phyloP scores from a whole-genome alignment of 2,797 vertebrate species.

The Fundulus diaphanus region DNA sequence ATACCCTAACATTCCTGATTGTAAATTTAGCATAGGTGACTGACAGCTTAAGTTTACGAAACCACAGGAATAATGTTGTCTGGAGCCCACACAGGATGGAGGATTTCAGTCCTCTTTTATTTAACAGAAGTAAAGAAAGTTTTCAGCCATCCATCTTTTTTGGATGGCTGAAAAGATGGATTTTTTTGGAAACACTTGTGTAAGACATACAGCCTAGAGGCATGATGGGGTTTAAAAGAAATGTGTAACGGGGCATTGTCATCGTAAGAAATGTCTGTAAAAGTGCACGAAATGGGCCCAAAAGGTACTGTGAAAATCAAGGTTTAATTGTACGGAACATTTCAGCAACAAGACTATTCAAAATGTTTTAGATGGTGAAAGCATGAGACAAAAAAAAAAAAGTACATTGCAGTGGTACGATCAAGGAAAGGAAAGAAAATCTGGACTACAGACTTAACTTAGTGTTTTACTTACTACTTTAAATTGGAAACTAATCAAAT shows the following conservation, averaged over 20 bases:
- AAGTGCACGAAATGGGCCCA: not conserved
- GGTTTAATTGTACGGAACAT: too few species aligned
- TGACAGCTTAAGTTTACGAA: not conserved
- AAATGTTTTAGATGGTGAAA: too few species aligned
- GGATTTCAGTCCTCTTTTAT: not conserved
- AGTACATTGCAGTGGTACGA: too few species aligned
- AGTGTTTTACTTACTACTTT: too few species aligned
- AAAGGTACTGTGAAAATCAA: not conserved
- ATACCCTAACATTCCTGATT: not conserved
- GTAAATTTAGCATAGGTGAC: not conserved
- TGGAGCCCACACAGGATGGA: not conserved
- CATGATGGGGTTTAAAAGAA: not conserved
- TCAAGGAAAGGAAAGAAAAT: too few species aligned
- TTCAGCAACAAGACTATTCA: too few species aligned
- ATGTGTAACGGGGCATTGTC: not conserved
- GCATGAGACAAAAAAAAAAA: too few species aligned
- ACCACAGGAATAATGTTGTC: not conserved
- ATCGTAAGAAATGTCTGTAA: not conserved
- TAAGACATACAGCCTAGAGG: not conserved
- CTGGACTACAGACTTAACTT: too few species aligned
- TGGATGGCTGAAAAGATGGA: too few species aligned
- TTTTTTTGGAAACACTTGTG: not conserved
- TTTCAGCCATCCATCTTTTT: not conserved
- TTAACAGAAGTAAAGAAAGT: not conserved
- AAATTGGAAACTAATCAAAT: too few species aligned